Base-by-base conservation (phyloP, 2,113 vertebrate species). In the Noctilio leporinus region DNA sequence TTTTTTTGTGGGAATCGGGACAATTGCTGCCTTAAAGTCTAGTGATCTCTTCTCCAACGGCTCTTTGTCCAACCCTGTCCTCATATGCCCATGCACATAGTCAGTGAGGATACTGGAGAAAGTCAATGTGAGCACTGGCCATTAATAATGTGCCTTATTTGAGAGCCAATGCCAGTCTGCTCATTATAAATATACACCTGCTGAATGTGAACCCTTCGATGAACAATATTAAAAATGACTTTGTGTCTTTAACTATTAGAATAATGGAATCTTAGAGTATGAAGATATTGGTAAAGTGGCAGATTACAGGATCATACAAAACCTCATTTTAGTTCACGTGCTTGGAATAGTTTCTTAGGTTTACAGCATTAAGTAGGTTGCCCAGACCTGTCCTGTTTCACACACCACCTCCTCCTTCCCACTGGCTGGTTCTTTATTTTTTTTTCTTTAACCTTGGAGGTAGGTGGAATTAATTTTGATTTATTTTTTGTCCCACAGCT, bases 41-140 rank as follows among this genome's bases (percentile, higher is more conserved):
- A 87, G 24, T 64, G 53, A 33, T 59, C 28, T 14, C 28, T 67
- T 75, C 12, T 69, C 9, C 59, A 59, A 7, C 30, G 35, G 35
- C 43, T 72, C 2, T 38, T 30, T 75, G 47, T 77, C 30, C 59
- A 94, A 2, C 5, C 1, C 28, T 55, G 14, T 76, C 72, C 22
- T 86, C 20, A n/a, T 24, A 19, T 1, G 24, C 10, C 35, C 40
- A 5, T 30, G 4, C 55, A 8, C 20, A 6, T 1, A 51, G 26
- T 35, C 15, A 33, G 65, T 38, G 55, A 47, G 33, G 28, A n/a
- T 20, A 11, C 16, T 26, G 15, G 38, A 69, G 53, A 70, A 51
- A 51, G 24, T 1, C 0, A 0, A 6, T 10, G n/a, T 0, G 5
- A 55, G 20, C 24, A 0, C n/a, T 40, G 28, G 47, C 28, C 49